Conservation (phyloP, 2,113 vertebrate species). For the Prinia subflava region DNA sequence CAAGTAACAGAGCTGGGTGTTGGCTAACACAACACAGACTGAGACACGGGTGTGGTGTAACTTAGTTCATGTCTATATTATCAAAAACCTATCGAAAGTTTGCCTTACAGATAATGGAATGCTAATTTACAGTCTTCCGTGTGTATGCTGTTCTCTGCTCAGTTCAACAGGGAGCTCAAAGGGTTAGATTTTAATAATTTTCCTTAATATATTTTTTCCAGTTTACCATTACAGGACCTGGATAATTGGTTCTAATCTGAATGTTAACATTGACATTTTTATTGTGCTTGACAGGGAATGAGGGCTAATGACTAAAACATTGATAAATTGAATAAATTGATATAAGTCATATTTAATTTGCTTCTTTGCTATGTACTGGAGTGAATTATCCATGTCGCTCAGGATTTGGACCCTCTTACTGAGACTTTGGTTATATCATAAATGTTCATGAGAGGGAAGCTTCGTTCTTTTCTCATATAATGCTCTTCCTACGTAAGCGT, state of each 20-base stretch:
- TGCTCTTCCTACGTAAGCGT: not conserved
- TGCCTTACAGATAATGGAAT: not conserved
- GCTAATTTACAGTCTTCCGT: not conserved
- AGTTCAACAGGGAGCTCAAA: not conserved
- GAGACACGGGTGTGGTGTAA: not conserved
- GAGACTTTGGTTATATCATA: not conserved
- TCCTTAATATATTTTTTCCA: not conserved
- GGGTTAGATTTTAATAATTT: not conserved
- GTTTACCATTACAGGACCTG: not conserved
- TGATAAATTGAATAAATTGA: slow-evolving; percentile 15
- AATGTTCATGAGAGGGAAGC: not conserved
- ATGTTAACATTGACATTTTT: not conserved
- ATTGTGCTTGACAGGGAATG: not conserved
- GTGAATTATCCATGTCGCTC: not conserved
- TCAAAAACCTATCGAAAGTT: not conserved
- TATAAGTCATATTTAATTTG: not conserved
- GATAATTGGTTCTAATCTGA: not conserved
- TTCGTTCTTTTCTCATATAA: not conserved
- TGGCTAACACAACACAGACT: accelerated
- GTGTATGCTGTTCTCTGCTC: not conserved
- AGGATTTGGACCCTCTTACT: not conserved
- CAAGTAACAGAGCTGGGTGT: accelerated
- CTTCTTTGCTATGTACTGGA: not conserved
- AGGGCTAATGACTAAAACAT: not conserved
- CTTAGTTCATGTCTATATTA: too few species aligned